These are phyloP conservation scores for Aspidiotus rigidus DNA, from an alignment of 2,888 invertebrate genomes.

Conservation along the genomic window DNA sequence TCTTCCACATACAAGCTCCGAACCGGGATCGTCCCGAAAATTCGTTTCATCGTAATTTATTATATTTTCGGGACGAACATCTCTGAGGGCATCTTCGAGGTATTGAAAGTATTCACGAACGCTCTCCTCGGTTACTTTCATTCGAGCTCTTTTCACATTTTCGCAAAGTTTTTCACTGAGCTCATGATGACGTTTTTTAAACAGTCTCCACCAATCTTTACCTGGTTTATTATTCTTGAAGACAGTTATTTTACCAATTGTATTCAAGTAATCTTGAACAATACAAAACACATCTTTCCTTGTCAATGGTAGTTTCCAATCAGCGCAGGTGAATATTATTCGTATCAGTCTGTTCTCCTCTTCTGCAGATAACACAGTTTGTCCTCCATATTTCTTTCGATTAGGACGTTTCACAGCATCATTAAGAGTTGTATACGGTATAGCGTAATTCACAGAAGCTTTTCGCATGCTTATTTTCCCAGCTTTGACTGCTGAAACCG, in stretches of 20 bases:
- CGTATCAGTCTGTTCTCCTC: constrained; percentile 7
- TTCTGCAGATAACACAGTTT: constrained; percentile 6
- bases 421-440: constrained; percentile 5
- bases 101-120: constrained; percentile 10
- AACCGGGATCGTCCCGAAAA: constrained; percentile 16
- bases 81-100: constrained; percentile 3
- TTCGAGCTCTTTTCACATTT: constrained; percentile 15
- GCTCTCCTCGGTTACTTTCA: neutral
- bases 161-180: constrained; percentile 4
- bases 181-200: constrained; percentile 6
- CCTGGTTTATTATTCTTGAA: constrained; percentile 19
- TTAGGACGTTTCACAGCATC: neutral
- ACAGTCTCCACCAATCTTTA: constrained; percentile 11
- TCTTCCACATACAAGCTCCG: constrained; percentile 5
- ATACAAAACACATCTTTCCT: neutral
- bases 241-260: neutral
- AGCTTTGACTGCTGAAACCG: neutral
- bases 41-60: constrained; percentile 26
- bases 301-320: constrained; percentile 14
- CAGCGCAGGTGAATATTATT: constrained; percentile 9
- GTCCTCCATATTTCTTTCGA: constrained; percentile 10
- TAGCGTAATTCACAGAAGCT: constrained; percentile 10
- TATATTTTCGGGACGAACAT: constrained; percentile 12
- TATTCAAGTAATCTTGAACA: constrained; percentile 17
- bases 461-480: constrained; percentile 5